Conservation (phyloP, 2,888 invertebrate genomes). For the Protophormia terraenovae region DNA sequence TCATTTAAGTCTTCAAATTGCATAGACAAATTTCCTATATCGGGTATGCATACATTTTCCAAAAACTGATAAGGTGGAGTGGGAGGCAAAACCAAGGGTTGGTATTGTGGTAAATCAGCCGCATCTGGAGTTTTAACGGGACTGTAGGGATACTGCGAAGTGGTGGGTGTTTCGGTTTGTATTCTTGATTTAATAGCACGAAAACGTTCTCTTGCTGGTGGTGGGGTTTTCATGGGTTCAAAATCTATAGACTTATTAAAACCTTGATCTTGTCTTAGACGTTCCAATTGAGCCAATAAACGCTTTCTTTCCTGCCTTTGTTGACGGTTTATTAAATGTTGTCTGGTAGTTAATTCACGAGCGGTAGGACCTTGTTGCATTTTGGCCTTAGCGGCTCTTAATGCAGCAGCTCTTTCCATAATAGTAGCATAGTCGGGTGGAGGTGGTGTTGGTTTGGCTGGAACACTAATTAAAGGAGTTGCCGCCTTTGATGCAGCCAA, state of each 20-base stretch:
- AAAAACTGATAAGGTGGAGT: slow-evolving; percentile 26
- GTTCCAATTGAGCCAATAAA: background rate
- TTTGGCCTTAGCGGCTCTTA: background rate
- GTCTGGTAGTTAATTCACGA: slow-evolving; percentile 25
- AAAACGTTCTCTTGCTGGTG: background rate
- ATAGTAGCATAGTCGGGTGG: slow-evolving; percentile 19
- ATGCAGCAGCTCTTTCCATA: slow-evolving; percentile 13
- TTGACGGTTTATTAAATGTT: slow-evolving; percentile 41
- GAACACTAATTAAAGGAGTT: background rate
- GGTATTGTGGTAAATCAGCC: slow-evolving; percentile 20
- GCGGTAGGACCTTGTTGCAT: background rate
- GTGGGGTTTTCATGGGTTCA: slow-evolving; percentile 24
- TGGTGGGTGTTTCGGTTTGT: background rate
- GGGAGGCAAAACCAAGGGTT: slow-evolving; percentile 7
- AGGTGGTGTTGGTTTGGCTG: background rate
- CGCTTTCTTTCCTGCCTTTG: slow-evolving; percentile 24
- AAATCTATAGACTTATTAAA: background rate
- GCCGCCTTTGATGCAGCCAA: background rate
- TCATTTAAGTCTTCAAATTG: slow-evolving; percentile 12
- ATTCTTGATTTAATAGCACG: slow-evolving; percentile 30
- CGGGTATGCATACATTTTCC: slow-evolving; percentile 2
- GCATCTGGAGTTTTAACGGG: slow-evolving; percentile 42
- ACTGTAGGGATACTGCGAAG: slow-evolving; percentile 18
- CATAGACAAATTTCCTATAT: slow-evolving; percentile 45
- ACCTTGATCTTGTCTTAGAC: background rate